Percentiles rank a stretch among this genome's conserved stretches.
These are phyloP conservation scores for Luperina testacea DNA, from an alignment of 2,888 invertebrate species.

Conservation along the genomic window DNA sequence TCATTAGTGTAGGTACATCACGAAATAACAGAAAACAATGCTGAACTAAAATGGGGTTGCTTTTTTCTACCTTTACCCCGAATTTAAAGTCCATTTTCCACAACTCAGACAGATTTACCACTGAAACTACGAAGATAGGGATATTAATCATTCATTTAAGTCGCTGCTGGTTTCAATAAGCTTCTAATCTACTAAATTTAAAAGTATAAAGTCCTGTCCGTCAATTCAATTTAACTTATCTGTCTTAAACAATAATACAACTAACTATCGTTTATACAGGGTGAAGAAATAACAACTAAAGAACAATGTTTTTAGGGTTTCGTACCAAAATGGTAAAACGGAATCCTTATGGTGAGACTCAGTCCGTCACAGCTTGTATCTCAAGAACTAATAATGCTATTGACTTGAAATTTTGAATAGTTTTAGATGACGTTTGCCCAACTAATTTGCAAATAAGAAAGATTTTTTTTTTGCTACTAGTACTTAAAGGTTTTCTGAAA, in stretches of 20 bases:
- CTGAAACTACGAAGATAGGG: neutral
- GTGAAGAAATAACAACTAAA: neutral
- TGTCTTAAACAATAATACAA: neutral
- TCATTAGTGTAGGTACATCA: neutral
- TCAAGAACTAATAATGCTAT: too few relatives aligned
- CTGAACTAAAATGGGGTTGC: neutral
- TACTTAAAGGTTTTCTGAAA: too few relatives aligned
- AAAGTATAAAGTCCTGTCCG: neutral
- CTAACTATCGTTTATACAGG: neutral
- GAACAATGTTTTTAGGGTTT: neutral
- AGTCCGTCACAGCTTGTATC: too few relatives aligned
- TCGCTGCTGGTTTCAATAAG: neutral
- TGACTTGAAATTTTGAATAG: too few relatives aligned
- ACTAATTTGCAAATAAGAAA: too few relatives aligned
- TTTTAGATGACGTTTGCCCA: too few relatives aligned
- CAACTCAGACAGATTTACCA: neutral
- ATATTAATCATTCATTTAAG: neutral
- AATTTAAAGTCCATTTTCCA: neutral
- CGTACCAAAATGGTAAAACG: too few relatives aligned
- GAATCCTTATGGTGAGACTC: too few relatives aligned
- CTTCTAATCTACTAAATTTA: slow-evolving; percentile 12
- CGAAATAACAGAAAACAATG: neutral
- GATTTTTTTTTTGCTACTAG: too few relatives aligned
- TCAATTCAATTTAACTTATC: slow-evolving; percentile 19
- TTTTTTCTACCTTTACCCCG: neutral